These are phyloP conservation scores for Napeogenes inachia DNA, from an alignment of 2,888 invertebrate species.

Conservation along the genomic window DNA sequence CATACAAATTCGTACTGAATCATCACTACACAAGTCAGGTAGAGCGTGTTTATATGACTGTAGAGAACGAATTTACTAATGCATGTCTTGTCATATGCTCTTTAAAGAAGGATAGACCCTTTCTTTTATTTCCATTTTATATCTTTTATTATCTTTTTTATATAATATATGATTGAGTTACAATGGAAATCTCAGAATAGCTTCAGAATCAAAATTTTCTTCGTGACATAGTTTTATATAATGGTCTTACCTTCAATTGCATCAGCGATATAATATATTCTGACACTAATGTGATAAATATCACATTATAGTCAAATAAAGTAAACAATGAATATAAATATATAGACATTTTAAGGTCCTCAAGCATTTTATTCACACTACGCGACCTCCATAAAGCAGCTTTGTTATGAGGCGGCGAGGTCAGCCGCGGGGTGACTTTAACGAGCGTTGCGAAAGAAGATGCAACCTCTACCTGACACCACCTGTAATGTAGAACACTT, in stretches of 20 bases:
- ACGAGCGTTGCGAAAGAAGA: conserved; percentile 1
- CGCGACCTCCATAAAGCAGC: conserved; percentile 9
- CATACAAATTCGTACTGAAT: background rate
- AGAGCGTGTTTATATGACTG: too few species aligned
- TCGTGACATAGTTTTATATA: conserved; percentile 1
- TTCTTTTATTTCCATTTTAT: background rate
- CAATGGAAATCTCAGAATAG: background rate
- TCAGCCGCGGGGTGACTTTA: background rate
- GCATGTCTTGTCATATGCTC: too few species aligned
- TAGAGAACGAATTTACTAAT: too few species aligned
- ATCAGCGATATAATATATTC: background rate
- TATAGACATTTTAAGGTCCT: conserved; percentile 15
- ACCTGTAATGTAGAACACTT: too few species aligned
- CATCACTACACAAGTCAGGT: background rate
- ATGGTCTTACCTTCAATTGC: background rate
- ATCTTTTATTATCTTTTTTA: background rate
- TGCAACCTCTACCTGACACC: background rate
- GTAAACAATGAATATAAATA: conserved; percentile 8
- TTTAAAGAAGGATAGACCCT: background rate
- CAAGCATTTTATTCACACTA: conserved; percentile 15
- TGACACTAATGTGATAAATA: conserved; percentile 1
- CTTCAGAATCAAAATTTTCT: background rate
- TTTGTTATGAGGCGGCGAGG: conserved; percentile 1
- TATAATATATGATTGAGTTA: too few species aligned
- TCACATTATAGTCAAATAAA: conserved; percentile 5